Conservation (phyloP, 2,797 vertebrate species). For the Corythornis leucogaster region DNA sequence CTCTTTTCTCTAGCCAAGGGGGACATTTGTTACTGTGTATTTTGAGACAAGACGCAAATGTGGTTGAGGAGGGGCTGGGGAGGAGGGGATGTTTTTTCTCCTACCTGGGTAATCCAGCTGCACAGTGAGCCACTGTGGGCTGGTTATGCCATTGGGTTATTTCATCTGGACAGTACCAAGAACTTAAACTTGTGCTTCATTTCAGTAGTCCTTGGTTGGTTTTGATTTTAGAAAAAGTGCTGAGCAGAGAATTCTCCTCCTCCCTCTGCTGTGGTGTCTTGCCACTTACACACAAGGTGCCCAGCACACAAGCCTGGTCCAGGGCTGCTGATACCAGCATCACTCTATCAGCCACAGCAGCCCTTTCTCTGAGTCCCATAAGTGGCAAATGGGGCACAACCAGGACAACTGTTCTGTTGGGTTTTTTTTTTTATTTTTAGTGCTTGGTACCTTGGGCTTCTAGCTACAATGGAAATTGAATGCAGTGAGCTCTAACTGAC, state of each 20-base stretch:
- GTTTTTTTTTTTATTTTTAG: not conserved
- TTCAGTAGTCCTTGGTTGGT: not conserved
- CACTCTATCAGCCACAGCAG: not conserved
- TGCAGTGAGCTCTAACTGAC: not conserved
- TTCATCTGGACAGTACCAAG: not conserved
- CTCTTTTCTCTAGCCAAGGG: conserved; percentile 60
- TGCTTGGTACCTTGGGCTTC: not conserved
- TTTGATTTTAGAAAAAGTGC: not conserved
- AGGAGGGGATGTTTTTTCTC: not conserved
- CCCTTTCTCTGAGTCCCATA: not conserved
- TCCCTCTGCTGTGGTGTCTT: not conserved
- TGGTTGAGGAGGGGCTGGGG: not conserved
- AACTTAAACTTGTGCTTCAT: not conserved
- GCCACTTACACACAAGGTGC: not conserved
- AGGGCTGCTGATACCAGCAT: not conserved
- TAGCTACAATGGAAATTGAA: not conserved
- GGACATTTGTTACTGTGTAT: conserved; percentile 57
- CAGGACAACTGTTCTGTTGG: not conserved
- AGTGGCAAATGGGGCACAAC: not conserved
- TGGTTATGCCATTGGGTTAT: not conserved
- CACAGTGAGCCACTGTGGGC: not conserved
- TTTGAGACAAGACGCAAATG: conserved; percentile 28
- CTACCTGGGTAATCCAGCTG: conserved; percentile 24
- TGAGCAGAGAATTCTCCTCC: not conserved
- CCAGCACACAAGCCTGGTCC: not conserved